Base-by-base conservation (phyloP, 2,113 vertebrate genomes). In the Taurulus bubalis region DNA sequence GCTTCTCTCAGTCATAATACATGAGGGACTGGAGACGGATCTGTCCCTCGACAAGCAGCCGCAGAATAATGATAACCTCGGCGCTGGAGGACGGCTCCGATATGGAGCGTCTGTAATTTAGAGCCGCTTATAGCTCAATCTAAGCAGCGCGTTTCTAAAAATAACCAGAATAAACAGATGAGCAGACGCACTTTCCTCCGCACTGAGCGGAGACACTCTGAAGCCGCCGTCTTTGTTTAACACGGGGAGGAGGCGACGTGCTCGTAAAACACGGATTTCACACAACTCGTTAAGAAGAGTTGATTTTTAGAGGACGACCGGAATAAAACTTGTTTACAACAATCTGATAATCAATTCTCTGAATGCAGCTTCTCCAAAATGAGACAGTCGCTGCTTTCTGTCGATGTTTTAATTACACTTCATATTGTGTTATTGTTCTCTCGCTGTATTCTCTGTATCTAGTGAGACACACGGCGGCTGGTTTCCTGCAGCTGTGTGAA, bases 51-150 rank as follows among this genome's bases (percentile, higher is more conserved):
- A 86, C 85, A 89, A 82, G 87, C 84, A 82, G 83, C 92, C 90
- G 79, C 88, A 90, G 83, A 84, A 87, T 90, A 91, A 90, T 86
- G 89, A 95, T 85, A 91, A 93, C 82, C 70, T 71, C 80, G 73
- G 79, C 56, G 63, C 66, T 79, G 70, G 78, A 45, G 42, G 42
- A 45, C 42, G 45, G 45, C 85, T 85, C 78, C 75, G 78, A 90
- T 80, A 55, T 45, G 83, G 75, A 83, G 77, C 80, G 80, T 84
- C 90, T 94, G 86, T 93, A 90, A 93, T 92, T 92, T 91, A 60
- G 82, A 75, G 82, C 75, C 88, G 73, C 60, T 86, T 93, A 90
- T 90, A 91, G 85, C 87, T 87, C 80, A 40, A 89, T 86, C 83
- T 67, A 66, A 77, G 79, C 84, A 77, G 74, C 51, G 30, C 58